These are phyloP conservation scores for Platygyra sinensis DNA, from an alignment of 64 coral and sea anemone species.

Conservation along the genomic window DNA sequence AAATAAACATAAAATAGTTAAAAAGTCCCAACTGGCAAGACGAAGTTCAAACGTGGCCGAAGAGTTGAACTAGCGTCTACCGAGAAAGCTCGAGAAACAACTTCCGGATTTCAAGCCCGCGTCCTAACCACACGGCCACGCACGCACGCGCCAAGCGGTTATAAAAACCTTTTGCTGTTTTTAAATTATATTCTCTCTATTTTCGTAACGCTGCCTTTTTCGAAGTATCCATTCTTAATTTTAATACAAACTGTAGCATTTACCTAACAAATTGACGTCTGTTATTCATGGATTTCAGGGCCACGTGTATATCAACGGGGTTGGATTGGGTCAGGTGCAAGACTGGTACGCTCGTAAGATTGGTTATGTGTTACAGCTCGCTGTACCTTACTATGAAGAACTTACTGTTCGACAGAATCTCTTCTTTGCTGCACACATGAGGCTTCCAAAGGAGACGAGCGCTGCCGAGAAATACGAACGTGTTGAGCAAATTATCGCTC, in stretches of 20 bases:
- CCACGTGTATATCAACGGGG: conserved; percentile 72
- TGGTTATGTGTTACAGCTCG: conserved; percentile 76
- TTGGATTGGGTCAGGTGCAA: conserved; percentile 61
- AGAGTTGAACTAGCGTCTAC: too few species aligned
- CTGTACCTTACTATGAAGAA: conserved; percentile 78
- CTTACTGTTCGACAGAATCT: conserved; percentile 74
- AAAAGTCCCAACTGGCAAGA: too few species aligned
- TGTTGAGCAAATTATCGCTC: conserved; percentile 80
- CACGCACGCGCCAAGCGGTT: too few species aligned
- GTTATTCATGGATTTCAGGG: conserved; percentile 37
- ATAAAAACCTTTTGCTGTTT: too few species aligned
- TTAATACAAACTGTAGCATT: background rate
- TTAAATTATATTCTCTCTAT: too few species aligned
- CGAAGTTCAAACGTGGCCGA: too few species aligned
- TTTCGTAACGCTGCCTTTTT: too few species aligned
- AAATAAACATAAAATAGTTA: too few species aligned
- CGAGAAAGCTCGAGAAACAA: too few species aligned
- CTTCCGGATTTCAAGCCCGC: too few species aligned
- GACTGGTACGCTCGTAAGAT: conserved; percentile 72
- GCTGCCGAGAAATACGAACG: conserved; percentile 68
- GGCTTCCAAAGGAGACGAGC: conserved; percentile 45
- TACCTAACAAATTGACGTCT: background rate
- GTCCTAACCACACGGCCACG: too few species aligned
- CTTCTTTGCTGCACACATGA: conserved; percentile 75
- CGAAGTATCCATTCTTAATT: too few species aligned